phyloP scores from a whole-genome alignment of 2,113 vertebrate species.

The Scomber scombrus region DNA sequence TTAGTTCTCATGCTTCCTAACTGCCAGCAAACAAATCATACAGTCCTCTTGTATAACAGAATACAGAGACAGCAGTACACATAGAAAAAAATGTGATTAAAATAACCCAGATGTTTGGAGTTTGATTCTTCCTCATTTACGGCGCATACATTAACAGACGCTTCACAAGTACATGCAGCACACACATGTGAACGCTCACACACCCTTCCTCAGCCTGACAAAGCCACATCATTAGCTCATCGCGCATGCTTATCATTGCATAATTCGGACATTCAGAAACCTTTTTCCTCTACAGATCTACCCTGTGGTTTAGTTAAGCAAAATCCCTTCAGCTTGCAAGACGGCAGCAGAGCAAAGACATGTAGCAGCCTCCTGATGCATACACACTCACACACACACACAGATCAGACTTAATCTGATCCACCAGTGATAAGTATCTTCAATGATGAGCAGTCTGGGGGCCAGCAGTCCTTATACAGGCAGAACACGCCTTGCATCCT shows the following conservation, averaged over 20 bases:
- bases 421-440: constrained; percentile 28
- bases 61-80: neutral
- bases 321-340: constrained; percentile 16
- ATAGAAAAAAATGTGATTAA: neutral
- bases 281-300: constrained; percentile 6
- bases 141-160: constrained; percentile 46
- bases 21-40: neutral
- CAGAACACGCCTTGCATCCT: constrained; percentile 23
- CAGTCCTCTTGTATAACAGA: too few relatives aligned
- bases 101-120: neutral
- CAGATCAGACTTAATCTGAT: constrained; percentile 29
- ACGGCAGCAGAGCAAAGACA: neutral
- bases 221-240: neutral
- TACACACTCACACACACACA: constrained; percentile 4
- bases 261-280: neutral
- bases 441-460: constrained; percentile 34
- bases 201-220: neutral
- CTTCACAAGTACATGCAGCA: constrained; percentile 60
- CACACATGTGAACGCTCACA: constrained; percentile 24
- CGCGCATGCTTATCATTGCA: constrained; percentile 10
- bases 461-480: constrained; percentile 15
- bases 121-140: constrained; percentile 22
- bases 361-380: neutral
- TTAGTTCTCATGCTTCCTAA: constrained; percentile 2
- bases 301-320: neutral